These are phyloP conservation scores for Sciaenops ocellatus DNA, from an alignment of 2,797 vertebrate genomes.

Conservation along the genomic window DNA sequence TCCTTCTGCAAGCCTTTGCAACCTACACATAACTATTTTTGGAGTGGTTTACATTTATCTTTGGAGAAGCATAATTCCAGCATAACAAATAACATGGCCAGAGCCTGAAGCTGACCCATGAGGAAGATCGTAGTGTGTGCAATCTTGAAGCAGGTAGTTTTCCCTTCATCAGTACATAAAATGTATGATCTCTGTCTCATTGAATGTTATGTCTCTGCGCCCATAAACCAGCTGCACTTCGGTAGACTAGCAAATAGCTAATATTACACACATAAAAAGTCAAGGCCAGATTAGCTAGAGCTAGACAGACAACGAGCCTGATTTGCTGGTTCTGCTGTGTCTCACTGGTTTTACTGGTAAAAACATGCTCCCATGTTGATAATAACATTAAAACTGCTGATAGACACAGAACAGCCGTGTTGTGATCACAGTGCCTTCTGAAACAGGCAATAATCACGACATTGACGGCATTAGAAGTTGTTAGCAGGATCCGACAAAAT, in stretches of 20 bases:
- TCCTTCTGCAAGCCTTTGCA: neutral
- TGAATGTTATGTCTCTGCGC: neutral
- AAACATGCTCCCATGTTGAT: neutral
- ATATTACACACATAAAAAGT: neutral
- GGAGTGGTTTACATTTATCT: neutral
- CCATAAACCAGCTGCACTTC: neutral
- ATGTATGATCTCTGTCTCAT: neutral
- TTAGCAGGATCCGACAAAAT: neutral
- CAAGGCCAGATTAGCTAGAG: too few relatives aligned
- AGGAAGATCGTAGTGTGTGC: neutral
- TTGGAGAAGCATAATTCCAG: neutral
- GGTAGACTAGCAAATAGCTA: neutral
- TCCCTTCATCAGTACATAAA: neutral
- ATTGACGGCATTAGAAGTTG: neutral
- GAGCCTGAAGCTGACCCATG: neutral
- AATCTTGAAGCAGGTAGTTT: neutral
- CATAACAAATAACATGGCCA: neutral
- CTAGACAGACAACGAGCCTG: neutral
- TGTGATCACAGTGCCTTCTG: neutral
- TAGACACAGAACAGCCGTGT: neutral
- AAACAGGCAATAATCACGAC: neutral
- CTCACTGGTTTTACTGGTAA: neutral
- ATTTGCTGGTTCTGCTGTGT: neutral
- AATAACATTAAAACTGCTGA: slow-evolving; percentile 3
- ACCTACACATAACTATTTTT: too few relatives aligned